Evolutionary conservation across 2,888 invertebrate genomes (phyloP).

Genomic region (Himalopsyche kuldschensis): DNA sequence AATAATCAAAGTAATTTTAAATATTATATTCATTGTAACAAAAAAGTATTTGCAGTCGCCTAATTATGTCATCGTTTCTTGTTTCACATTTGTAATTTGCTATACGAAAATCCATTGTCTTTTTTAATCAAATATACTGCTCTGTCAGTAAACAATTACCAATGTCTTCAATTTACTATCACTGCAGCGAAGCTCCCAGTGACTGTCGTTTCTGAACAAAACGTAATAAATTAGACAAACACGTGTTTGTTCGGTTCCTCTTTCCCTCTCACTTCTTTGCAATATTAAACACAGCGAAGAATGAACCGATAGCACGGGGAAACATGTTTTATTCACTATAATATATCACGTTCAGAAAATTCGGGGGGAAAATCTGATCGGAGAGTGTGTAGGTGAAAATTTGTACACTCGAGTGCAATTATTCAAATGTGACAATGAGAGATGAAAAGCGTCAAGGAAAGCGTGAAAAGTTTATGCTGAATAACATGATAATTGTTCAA

Average conservation of each 20-base stretch:
- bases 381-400: not conserved
- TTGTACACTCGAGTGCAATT: too few relatives aligned
- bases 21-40: too few relatives aligned
- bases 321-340: not conserved
- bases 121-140: not conserved
- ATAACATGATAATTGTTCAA: too few relatives aligned
- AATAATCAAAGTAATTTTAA: too few relatives aligned
- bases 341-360: not conserved
- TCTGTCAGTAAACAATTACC: not conserved
- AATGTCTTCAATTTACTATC: not conserved
- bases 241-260: not conserved
- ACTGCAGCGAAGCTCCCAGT: not conserved
- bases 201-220: not conserved
- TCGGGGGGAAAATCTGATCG: not conserved
- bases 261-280: not conserved
- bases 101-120: too few relatives aligned
- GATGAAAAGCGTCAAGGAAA: too few relatives aligned
- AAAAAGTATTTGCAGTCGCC: too few relatives aligned
- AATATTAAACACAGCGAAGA: not conserved
- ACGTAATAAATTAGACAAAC: not conserved
- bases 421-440: too few relatives aligned
- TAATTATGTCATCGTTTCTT: too few relatives aligned
- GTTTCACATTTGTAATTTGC: too few relatives aligned
- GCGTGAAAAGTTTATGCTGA: too few relatives aligned
- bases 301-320: not conserved